A percentile compares a stretch with the other conserved stretches of the same genome.
phyloP scores from a whole-genome alignment of 2,113 vertebrate species.

The Aleadryas rufinucha region DNA sequence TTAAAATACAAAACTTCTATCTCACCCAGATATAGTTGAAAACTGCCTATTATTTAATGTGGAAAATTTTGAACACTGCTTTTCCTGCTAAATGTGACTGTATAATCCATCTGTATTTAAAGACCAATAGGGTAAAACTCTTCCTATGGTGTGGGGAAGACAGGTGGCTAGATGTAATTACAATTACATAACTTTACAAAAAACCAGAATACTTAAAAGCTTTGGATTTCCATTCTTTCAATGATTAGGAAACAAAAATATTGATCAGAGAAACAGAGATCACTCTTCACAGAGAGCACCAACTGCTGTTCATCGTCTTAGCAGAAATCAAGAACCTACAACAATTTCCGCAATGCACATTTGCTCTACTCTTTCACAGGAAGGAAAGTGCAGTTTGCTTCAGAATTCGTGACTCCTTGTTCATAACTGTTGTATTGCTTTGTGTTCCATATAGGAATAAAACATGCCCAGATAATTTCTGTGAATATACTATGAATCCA shows the following conservation, averaged over 20 bases:
- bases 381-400: neutral
- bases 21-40: neutral
- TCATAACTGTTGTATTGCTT: neutral
- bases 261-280: neutral
- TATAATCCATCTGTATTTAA: neutral
- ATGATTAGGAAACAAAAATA: neutral
- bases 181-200: neutral
- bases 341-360: neutral
- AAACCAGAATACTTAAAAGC: neutral
- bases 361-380: neutral
- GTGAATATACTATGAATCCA: neutral
- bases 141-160: neutral
- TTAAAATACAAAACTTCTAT: neutral
- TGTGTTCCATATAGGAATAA: neutral
- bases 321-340: neutral
- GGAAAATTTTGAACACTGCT: neutral
- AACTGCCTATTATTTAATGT: neutral
- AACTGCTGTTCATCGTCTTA: neutral
- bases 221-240: neutral
- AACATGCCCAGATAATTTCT: neutral
- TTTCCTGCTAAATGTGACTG: neutral
- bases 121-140: neutral
- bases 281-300: neutral
- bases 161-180: neutral
- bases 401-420: neutral